Percentiles rank a stretch among this genome's conserved stretches.
These are phyloP conservation scores for Macrophya alboannulata DNA, from an alignment of 2,888 invertebrate genomes.

Conservation along the genomic window DNA sequence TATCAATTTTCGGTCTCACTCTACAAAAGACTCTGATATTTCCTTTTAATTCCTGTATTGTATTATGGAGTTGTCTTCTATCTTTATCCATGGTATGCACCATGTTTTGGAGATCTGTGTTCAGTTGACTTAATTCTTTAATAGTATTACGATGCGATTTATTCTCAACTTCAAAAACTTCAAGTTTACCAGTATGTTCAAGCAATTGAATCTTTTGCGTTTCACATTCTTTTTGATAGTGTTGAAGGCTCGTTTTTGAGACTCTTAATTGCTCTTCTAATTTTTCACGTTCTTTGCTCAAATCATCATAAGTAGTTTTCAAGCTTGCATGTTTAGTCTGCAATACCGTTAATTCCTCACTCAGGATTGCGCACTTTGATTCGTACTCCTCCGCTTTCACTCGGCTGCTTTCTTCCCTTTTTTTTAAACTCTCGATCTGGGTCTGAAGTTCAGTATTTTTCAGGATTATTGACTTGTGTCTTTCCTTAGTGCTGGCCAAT, in stretches of 20 bases:
- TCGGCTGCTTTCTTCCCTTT: conserved; percentile 64
- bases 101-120: conserved; percentile 81
- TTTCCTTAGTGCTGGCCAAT: conserved; percentile 85
- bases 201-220: conserved; percentile 74
- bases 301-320: conserved; percentile 77
- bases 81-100: conserved; percentile 81
- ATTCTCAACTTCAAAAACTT: conserved; percentile 73
- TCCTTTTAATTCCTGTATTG: conserved; percentile 89
- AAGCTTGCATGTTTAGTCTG: conserved; percentile 78
- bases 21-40: conserved; percentile 92
- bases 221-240: conserved; percentile 81
- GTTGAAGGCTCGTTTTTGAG: conserved; percentile 69
- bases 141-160: conserved; percentile 64
- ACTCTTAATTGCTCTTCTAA: conserved; percentile 80
- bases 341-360: conserved; percentile 82
- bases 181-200: conserved; percentile 62
- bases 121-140: conserved; percentile 67
- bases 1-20: conserved; percentile 86
- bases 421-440: conserved; percentile 64
- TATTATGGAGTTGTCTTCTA: conserved; percentile 86
- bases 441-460: conserved; percentile 65
- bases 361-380: conserved; percentile 79
- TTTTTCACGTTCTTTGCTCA: conserved; percentile 73
- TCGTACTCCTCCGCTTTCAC: conserved; percentile 68
- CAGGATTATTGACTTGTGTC: conserved; percentile 83